A percentile compares a stretch with the other conserved stretches of the same genome.
Evolutionary conservation across 2,113 vertebrate species (phyloP).

Genomic region (Bujurquina vittata): DNA sequence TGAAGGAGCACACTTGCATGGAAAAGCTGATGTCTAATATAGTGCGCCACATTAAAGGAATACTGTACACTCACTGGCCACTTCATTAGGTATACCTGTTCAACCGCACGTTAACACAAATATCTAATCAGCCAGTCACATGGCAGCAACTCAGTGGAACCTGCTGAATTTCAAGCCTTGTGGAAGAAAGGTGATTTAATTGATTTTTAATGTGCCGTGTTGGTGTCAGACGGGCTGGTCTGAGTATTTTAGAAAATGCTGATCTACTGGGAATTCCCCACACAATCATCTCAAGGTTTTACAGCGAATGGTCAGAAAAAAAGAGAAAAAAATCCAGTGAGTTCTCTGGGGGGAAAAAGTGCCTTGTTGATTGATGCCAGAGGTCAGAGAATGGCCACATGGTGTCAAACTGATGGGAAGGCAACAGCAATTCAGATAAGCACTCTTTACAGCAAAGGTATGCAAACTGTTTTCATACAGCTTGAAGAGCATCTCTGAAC

Average conservation of each 20-base stretch:
- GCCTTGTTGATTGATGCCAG: background rate
- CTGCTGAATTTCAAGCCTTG: background rate
- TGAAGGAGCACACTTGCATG: background rate
- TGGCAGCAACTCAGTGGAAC: background rate
- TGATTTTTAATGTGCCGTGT: background rate
- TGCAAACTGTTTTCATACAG: background rate
- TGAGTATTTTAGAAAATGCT: background rate
- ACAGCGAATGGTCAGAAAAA: background rate
- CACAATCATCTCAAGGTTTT: background rate
- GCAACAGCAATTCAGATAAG: background rate
- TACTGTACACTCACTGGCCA: background rate
- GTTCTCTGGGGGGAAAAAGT: background rate
- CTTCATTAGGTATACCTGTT: background rate
- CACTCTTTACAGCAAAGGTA: background rate
- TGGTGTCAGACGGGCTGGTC: fast-evolving
- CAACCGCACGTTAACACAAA: background rate
- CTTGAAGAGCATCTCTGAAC: background rate
- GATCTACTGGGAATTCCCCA: background rate
- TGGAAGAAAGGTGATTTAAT: fast-evolving
- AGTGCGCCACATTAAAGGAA: background rate
- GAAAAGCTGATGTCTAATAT: background rate
- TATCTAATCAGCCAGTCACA: background rate
- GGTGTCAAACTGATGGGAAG: background rate
- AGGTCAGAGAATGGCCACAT: background rate
- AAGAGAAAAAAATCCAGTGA: background rate